Evolutionary conservation across 1,140 invertebrate genomes (phyloP), one percentile per base, ranked within the genome.

Genomic region (Notospermus geniculatus): DNA sequence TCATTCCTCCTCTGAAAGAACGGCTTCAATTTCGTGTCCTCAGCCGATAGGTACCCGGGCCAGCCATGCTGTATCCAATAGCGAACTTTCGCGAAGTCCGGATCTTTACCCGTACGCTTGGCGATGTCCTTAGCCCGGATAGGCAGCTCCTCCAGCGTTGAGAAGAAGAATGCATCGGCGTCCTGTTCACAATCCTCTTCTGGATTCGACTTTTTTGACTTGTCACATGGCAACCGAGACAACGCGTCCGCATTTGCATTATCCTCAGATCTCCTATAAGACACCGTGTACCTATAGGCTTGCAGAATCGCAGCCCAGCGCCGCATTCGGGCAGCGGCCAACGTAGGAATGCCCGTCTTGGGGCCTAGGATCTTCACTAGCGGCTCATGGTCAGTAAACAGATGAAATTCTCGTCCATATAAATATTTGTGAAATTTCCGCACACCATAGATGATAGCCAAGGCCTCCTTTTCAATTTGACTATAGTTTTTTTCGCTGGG

Each of bases 371-470:
- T 43, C 15, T 43, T 43, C 15, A 43, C n/a, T 15, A 43, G 41
- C n/a, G 41, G 41, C 15, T n/a, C 15, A n/a, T 43, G 41, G n/a
- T 43, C 41, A 43, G 41, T n/a, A 43, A 43, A 43, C 41, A 43
- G 41, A 15, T 15, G 41, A n/a, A 43, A 43, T n/a, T 43, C n/a
- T n/a, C n/a, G 41, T n/a, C 41, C 41, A 43, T 15, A 43, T 43
- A 43, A 43, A 43, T 43, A 43, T 43, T 15, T 15, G n/a, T n/a
- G 41, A 43, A 43, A 43, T 15, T n/a, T 15, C n/a, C 15, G 15
- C 15, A 43, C 41, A n/a, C 41, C 15, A 43, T 15, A 43, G n/a
- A 84, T 60, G 29, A 86, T 77, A 13, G 78, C 74, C n/a, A 82
- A 70, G 0, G 76, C 83, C 69, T 87, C 41, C n/a, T 43, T 43